phyloP scores from a whole-genome alignment of 2,888 invertebrate species.

The Meteorus colon region DNA sequence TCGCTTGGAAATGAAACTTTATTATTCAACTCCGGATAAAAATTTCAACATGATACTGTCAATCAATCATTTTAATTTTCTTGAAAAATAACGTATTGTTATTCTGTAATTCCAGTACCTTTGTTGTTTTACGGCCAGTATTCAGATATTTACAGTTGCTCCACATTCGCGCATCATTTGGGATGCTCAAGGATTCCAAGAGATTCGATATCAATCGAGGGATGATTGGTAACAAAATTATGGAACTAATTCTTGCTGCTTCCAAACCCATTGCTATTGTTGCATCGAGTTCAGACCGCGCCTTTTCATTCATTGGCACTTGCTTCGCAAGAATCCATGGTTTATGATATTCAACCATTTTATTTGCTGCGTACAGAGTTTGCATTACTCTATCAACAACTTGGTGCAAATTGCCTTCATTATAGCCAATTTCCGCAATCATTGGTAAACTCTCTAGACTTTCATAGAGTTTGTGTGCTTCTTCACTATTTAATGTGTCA shows the following conservation, averaged over 20 bases:
- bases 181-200: slow-evolving; percentile 81
- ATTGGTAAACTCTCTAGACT: slow-evolving; percentile 76
- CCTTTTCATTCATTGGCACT: slow-evolving; percentile 65
- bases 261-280: slow-evolving; percentile 90
- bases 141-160: slow-evolving; percentile 67
- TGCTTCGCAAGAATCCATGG: slow-evolving; percentile 90
- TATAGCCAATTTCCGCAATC: slow-evolving; percentile 81
- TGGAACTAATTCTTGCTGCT: slow-evolving; percentile 84
- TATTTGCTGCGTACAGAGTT: slow-evolving; percentile 85
- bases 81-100: slow-evolving; percentile 32
- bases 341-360: slow-evolving; percentile 88
- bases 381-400: slow-evolving; percentile 86
- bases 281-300: slow-evolving; percentile 79
- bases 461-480: slow-evolving; percentile 76
- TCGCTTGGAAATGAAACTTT: not conserved
- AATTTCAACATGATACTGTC: not conserved
- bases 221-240: slow-evolving; percentile 90
- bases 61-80: slow-evolving; percentile 16
- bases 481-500: slow-evolving; percentile 71
- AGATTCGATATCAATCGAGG: slow-evolving; percentile 82
- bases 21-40: not conserved
- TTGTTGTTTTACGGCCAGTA: slow-evolving; percentile 12
- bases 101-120: not conserved
- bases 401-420: slow-evolving; percentile 86
- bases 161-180: slow-evolving; percentile 75